Evolutionary conservation across 2,888 invertebrate genomes (phyloP), one percentile per base, ranked within the genome.

Genomic region (Hyposoter didymator): DNA sequence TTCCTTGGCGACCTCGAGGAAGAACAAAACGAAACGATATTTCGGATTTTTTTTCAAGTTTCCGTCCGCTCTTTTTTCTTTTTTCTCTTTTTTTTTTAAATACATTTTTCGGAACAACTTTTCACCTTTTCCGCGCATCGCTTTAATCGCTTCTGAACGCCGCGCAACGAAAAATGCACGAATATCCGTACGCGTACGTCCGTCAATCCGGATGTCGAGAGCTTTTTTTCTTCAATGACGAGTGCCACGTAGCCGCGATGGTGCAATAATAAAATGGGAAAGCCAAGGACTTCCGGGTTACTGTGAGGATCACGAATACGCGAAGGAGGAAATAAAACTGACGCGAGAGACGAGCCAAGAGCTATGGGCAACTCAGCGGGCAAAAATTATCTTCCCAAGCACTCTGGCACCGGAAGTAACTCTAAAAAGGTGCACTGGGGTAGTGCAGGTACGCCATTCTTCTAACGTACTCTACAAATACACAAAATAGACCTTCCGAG

Each of bases 341-440:
- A 39, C 47, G 66, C 45, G 66, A 52, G 52, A 72, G 62, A 80
- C 43, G 49, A 83, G 75, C 32, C 22, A 66, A 70, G 72, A 81
- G 87, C 91, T 90, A 96, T 96, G 96, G 96, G 96, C 93, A 96
- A 96, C 94, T 94, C 95, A 93, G 94, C 95, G 93, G 95, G 95
- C 91, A 96, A 96, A 94, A 95, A 94, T 88, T 94, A 92, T 94
- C 95, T 94, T 94, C 94, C 92, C 28, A 92, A 94, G 94, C 93
- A 94, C 94, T 90, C 94, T 95, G 94, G 96, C 96, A 88, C 90
- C 84, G 90, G 89, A 86, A 90, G 89, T 87, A 87, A 89, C 84
- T 88, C 89, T 92, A 97, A 97, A 95, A 96, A 96, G 95, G 96
- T 97, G 91, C 97, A 97, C 95, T 97, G 97, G 97, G 97, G 97